These are phyloP conservation scores for Ammodytes dubius DNA, from an alignment of 2,113 vertebrate genomes.

Conservation along the genomic window DNA sequence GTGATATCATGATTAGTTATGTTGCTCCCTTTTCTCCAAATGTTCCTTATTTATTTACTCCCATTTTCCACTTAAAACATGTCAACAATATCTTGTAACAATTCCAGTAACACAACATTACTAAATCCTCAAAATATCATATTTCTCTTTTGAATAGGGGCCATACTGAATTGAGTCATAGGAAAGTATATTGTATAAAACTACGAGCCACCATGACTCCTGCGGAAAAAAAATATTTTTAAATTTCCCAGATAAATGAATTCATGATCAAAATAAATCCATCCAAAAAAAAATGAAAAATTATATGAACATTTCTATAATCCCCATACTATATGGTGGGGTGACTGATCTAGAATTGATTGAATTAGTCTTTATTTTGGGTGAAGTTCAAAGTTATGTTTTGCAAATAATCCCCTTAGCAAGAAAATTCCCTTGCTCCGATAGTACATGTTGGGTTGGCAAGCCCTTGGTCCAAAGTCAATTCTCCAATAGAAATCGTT, in stretches of 20 bases:
- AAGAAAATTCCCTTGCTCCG: slow-evolving; percentile 24
- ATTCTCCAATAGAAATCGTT: slow-evolving; percentile 36
- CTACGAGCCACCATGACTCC: no score
- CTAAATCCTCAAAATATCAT: no score
- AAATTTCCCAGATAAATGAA: background rate
- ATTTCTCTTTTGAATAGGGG: no score
- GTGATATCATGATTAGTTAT: no score
- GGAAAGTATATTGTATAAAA: no score
- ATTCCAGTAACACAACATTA: no score
- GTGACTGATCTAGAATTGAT: background rate
- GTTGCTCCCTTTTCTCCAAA: no score
- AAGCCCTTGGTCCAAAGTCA: background rate
- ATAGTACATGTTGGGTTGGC: slow-evolving; percentile 4
- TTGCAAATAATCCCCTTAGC: slow-evolving; percentile 1
- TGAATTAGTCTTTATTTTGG: background rate
- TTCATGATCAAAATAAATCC: background rate
- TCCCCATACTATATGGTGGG: background rate
- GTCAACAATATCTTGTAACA: no score
- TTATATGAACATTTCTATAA: background rate
- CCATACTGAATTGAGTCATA: no score
- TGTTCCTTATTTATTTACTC: no score
- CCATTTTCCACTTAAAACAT: no score
- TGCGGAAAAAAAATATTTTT: background rate
- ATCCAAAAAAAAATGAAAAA: background rate
- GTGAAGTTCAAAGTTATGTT: background rate